phyloP scores from a whole-genome alignment of 2,888 invertebrate genomes.

The Metellina segmentata region DNA sequence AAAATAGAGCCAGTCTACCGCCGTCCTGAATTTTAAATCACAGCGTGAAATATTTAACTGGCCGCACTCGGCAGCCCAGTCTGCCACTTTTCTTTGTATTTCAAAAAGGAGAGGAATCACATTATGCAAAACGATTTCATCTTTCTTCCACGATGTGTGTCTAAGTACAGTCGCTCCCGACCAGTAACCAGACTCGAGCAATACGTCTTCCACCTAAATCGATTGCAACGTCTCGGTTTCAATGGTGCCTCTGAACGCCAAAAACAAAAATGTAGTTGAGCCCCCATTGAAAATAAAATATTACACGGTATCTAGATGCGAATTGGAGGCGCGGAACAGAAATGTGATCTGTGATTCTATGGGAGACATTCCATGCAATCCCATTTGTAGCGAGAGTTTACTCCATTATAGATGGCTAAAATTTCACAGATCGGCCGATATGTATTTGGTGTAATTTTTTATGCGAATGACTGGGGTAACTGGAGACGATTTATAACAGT shows the following conservation, averaged over 20 bases:
- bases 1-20: not conserved
- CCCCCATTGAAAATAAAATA: constrained; percentile 36
- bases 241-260: not conserved
- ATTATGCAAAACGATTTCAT: constrained; percentile 51
- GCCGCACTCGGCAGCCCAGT: not conserved
- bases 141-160: constrained; percentile 15
- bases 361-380: constrained; percentile 8
- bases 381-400: constrained; percentile 12
- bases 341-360: not conserved
- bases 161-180: constrained; percentile 11
- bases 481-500: constrained; percentile 8
- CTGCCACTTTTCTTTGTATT: not conserved
- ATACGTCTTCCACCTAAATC: constrained; percentile 14
- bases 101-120: constrained; percentile 32
- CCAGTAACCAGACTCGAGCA: constrained; percentile 11
- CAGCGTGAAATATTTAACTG: not conserved
- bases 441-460: not conserved
- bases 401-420: constrained; percentile 3
- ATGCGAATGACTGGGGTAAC: not conserved
- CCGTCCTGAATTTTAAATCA: not conserved
- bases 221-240: constrained; percentile 15
- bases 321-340: constrained; percentile 7
- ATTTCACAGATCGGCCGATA: constrained; percentile 2
- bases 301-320: constrained; percentile 39
- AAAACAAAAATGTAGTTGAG: not conserved